Evolutionary conservation across 2,113 vertebrate species (phyloP).

Genomic region (Apistogramma diplotaenia): DNA sequence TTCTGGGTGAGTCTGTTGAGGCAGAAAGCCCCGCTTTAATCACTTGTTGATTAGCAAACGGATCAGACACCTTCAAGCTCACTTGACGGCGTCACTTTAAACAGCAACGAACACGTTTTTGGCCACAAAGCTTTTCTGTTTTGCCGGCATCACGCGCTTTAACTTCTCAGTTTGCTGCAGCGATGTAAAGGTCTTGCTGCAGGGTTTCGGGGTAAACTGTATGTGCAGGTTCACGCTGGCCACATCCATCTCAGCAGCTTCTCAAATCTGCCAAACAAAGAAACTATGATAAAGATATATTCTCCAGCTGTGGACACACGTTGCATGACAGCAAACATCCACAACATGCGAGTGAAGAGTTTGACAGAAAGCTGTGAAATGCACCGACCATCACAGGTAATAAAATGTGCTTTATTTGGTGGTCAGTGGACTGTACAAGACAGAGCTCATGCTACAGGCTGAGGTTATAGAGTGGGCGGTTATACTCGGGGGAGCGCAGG

Average conservation of each 20-base stretch:
- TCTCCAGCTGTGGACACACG: too few species aligned
- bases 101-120: not conserved
- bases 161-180: not conserved
- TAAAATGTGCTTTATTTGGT: too few species aligned
- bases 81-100: not conserved
- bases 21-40: not conserved
- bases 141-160: not conserved
- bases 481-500: not conserved
- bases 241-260: not conserved
- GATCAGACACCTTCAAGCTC: constrained; percentile 1
- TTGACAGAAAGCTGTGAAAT: too few species aligned
- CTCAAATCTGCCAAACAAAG: not conserved
- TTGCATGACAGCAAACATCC: too few species aligned
- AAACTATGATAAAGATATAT: too few species aligned
- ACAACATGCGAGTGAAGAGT: too few species aligned
- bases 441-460: not conserved
- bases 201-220: not conserved
- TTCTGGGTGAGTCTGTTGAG: not conserved
- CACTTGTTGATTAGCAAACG: not conserved
- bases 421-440: too few species aligned
- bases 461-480: not conserved
- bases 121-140: not conserved
- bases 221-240: not conserved
- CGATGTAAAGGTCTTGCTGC: not conserved
- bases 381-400: too few species aligned